Percentiles rank a stretch among this genome's conserved stretches.
Conservation (phyloP, 2,113 vertebrate species). For the Callochromis pleurospilus region DNA sequence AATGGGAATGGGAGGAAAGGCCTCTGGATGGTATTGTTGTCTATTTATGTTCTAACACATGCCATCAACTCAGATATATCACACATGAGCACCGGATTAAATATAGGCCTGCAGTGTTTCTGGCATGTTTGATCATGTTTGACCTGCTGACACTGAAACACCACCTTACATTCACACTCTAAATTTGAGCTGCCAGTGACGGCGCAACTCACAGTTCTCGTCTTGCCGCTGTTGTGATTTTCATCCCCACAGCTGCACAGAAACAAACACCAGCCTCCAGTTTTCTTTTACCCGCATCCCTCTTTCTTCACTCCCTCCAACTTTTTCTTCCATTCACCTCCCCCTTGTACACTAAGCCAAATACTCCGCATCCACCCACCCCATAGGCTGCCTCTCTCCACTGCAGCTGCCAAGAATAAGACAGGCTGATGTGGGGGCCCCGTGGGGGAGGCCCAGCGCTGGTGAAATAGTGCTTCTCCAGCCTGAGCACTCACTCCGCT, state of each 20-base stretch:
- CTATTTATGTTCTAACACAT: neutral
- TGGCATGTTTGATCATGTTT: neutral
- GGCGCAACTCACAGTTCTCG: neutral
- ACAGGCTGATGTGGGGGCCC: slow-evolving; percentile 62
- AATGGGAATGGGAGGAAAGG: neutral
- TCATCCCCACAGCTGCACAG: slow-evolving; percentile 27
- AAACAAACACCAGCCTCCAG: slow-evolving; percentile 39
- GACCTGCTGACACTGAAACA: slow-evolving; percentile 10
- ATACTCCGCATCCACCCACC: slow-evolving; percentile 8
- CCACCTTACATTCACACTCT: slow-evolving; percentile 2
- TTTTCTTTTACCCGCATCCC: slow-evolving; percentile 9
- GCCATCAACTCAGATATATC: neutral
- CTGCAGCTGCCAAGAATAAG: slow-evolving; percentile 74
- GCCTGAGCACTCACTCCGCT: slow-evolving; percentile 48
- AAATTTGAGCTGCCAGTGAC: neutral
- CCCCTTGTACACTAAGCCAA: slow-evolving; percentile 16
- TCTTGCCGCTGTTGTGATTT: slow-evolving; percentile 27
- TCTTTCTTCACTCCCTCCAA: slow-evolving; percentile 10
- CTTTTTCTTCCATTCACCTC: neutral
- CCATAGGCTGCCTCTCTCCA: slow-evolving; percentile 55
- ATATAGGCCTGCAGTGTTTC: neutral
- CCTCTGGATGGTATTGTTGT: neutral
- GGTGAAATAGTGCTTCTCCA: slow-evolving; percentile 34
- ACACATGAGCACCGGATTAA: neutral
- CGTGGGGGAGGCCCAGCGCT: slow-evolving; percentile 31